phyloP scores from a whole-genome alignment of 2,888 invertebrate species.

The Caradrina kadenii region DNA sequence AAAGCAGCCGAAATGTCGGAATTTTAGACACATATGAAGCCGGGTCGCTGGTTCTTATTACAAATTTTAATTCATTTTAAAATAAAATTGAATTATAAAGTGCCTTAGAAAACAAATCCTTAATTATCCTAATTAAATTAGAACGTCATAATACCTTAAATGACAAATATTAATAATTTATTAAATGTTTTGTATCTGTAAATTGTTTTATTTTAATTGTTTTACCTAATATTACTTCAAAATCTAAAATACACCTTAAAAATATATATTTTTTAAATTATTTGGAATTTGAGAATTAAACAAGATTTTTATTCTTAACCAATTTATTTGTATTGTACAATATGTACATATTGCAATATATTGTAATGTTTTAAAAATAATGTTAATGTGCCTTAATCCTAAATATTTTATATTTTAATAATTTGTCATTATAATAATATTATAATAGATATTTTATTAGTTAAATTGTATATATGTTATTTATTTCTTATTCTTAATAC shows the following conservation, averaged over 20 bases:
- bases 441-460: slow-evolving; percentile 14
- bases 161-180: neutral
- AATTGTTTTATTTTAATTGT: neutral
- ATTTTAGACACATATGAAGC: too few relatives aligned
- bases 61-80: neutral
- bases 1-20: too few relatives aligned
- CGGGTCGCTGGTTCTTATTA: slow-evolving; percentile 40
- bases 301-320: slow-evolving; percentile 38
- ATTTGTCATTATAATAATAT: neutral
- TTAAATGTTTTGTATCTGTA: slow-evolving; percentile 16
- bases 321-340: slow-evolving; percentile 62
- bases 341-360: slow-evolving; percentile 75
- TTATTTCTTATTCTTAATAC: slow-evolving; percentile 15
- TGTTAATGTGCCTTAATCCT: slow-evolving; percentile 46
- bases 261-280: too few relatives aligned
- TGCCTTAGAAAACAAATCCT: neutral
- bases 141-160: neutral
- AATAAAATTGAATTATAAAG: neutral
- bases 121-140: slow-evolving; percentile 7
- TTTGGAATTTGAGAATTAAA: slow-evolving; percentile 32
- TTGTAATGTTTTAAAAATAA: neutral
- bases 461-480: slow-evolving; percentile 5
- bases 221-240: too few relatives aligned
- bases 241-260: too few relatives aligned
- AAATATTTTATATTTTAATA: neutral